phyloP scores from a whole-genome alignment of 2,888 invertebrate genomes.

The Drosophila colorata region DNA sequence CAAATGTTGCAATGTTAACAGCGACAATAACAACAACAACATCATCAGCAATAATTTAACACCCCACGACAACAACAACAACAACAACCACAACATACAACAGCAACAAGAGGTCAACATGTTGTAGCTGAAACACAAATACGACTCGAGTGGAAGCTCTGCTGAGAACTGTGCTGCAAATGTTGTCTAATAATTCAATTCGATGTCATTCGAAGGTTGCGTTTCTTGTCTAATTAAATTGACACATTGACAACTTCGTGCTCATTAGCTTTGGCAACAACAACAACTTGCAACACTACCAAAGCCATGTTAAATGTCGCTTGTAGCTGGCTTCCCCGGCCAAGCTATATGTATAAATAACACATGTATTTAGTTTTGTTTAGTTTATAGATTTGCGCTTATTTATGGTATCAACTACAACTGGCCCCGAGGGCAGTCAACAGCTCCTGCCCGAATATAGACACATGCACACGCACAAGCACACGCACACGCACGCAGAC shows the following conservation, averaged over 20 bases:
- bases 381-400: slow-evolving; percentile 81
- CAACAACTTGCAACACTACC: slow-evolving; percentile 31
- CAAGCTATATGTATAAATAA: slow-evolving; percentile 40
- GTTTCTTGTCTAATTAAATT: slow-evolving; percentile 83
- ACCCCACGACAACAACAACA: slow-evolving; percentile 24
- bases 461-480: slow-evolving; percentile 4
- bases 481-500: slow-evolving; percentile 51
- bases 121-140: slow-evolving; percentile 21
- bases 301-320: slow-evolving; percentile 58
- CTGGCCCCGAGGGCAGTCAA: slow-evolving; percentile 26
- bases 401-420: slow-evolving; percentile 69
- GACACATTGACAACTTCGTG: slow-evolving; percentile 82
- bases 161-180: slow-evolving; percentile 38
- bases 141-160: slow-evolving; percentile 13
- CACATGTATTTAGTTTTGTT: slow-evolving; percentile 76
- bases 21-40: slow-evolving; percentile 28
- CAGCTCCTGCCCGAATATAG: not conserved
- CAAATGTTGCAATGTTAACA: slow-evolving; percentile 65
- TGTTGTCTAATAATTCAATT: slow-evolving; percentile 82
- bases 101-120: slow-evolving; percentile 15
- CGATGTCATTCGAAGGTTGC: slow-evolving; percentile 66
- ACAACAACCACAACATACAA: slow-evolving; percentile 3
- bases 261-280: slow-evolving; percentile 73
- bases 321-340: slow-evolving; percentile 9
- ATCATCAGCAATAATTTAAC: slow-evolving; percentile 31